Evolutionary conservation across 2,888 invertebrate genomes (phyloP).

Genomic region (Hyles lineata): DNA sequence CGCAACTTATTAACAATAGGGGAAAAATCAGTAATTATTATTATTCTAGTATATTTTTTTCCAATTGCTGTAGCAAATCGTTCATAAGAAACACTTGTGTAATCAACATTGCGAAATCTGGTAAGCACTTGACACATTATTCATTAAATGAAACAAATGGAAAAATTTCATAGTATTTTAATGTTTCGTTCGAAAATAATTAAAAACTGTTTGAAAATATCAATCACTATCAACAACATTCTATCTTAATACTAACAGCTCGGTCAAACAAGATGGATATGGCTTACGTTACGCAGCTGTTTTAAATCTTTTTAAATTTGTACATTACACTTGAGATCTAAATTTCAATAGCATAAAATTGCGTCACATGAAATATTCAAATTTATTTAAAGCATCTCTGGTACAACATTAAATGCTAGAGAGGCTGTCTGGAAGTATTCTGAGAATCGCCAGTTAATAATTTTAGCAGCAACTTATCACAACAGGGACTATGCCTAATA

Average conservation of each 20-base stretch:
- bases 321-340: conserved; percentile 34
- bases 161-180: conserved; percentile 64
- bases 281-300: conserved; percentile 10
- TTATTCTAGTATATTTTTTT: neutral
- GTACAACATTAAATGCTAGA: conserved; percentile 18
- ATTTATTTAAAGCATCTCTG: conserved; percentile 26
- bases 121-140: conserved; percentile 29
- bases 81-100: conserved; percentile 47
- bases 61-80: conserved; percentile 39
- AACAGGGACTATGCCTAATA: conserved; percentile 25
- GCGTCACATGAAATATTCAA: conserved; percentile 30
- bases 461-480: conserved; percentile 24
- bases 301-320: conserved; percentile 32
- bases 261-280: conserved; percentile 55
- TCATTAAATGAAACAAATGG: conserved; percentile 37
- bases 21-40: neutral
- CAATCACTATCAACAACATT: conserved; percentile 65
- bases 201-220: conserved; percentile 73
- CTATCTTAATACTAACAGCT: conserved; percentile 67
- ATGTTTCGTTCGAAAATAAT: conserved; percentile 68
- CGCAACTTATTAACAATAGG: neutral
- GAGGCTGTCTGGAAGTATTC: conserved; percentile 21
- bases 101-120: conserved; percentile 33
- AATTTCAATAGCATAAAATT: conserved; percentile 32
- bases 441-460: conserved; percentile 33